Conservation (phyloP, 2,888 invertebrate genomes). For the Fragum fragum region DNA sequence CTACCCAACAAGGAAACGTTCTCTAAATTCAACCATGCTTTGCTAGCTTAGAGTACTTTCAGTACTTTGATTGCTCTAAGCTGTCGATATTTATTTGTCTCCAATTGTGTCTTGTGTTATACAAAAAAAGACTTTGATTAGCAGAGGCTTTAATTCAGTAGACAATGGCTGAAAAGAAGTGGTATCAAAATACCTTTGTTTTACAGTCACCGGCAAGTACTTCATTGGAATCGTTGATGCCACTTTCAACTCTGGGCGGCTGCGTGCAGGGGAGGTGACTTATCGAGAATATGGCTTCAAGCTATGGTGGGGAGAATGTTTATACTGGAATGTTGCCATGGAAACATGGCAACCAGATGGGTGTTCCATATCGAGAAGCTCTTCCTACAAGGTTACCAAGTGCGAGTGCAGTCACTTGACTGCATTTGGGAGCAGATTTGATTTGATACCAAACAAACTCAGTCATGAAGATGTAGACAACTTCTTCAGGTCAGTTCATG, state of each 20-base stretch:
- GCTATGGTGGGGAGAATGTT: conserved; percentile 84
- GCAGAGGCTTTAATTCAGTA: too few relatives aligned
- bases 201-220: conserved; percentile 77
- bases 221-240: conserved; percentile 83
- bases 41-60: too few relatives aligned
- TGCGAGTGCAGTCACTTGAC: conserved; percentile 86
- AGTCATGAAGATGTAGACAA: conserved; percentile 76
- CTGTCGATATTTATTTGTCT: too few relatives aligned
- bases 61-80: too few relatives aligned
- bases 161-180: too few relatives aligned
- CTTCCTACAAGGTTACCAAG: conserved; percentile 76
- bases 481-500: conserved; percentile 81
- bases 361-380: conserved; percentile 75
- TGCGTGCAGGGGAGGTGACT: conserved; percentile 77
- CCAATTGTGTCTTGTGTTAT: too few relatives aligned
- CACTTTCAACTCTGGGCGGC: conserved; percentile 80
- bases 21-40: too few relatives aligned
- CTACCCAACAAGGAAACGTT: too few relatives aligned
- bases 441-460: conserved; percentile 79
- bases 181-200: too few relatives aligned
- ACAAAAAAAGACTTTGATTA: too few relatives aligned
- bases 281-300: conserved; percentile 80
- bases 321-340: conserved; percentile 80
- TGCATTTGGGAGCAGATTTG: conserved; percentile 82
- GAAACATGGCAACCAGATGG: conserved; percentile 80